Evolutionary conservation across 1,140 invertebrate genomes (phyloP), one percentile per base, ranked within the genome.

Genomic region (Caenorhabditis brenneri): DNA sequence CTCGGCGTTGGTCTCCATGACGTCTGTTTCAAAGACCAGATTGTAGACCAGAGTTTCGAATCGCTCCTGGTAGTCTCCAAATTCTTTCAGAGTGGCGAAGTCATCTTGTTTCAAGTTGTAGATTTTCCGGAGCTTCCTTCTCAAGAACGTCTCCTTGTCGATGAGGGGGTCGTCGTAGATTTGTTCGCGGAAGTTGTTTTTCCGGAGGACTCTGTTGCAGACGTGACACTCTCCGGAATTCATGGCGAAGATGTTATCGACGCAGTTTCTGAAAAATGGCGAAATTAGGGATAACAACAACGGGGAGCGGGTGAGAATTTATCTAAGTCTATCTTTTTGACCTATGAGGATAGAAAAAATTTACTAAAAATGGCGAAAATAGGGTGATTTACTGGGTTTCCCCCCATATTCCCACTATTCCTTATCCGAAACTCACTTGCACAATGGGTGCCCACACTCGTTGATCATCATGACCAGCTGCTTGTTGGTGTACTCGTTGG

Each of bases 391-490:
- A n/a, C n/a, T n/a, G 49, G 49, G n/a, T 16, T 51, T 51, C n/a
- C 0, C n/a, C n/a, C n/a, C n/a, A n/a, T n/a, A n/a, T n/a, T n/a
- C n/a, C n/a, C n/a, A n/a, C n/a, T n/a, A n/a, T n/a, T n/a, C n/a
- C n/a, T n/a, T n/a, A n/a, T 46, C 24, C 55, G 15, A n/a, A 42
- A 78, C 84, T 24, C 27, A 85, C 91, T 98, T 97, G 92, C 97
- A 99, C 86, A 99, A 92, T 22, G 95, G 94, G 92, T 99, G 97
- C 7, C 97, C 97, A 92, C 97, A 99, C 69, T 97, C 94, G 92
- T 99, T 99, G 79, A 99, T 97, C 95, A 98, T 95, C 92, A 99
- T 93, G 91, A 97, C 97, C 46, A 99, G 91, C 0, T 95, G 96
- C 33, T 97, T 97, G 93, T 99, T 99, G 92, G 96, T 93, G 91